phyloP scores from a whole-genome alignment of 2,888 invertebrate species.

The Dryadula phaetusa region DNA sequence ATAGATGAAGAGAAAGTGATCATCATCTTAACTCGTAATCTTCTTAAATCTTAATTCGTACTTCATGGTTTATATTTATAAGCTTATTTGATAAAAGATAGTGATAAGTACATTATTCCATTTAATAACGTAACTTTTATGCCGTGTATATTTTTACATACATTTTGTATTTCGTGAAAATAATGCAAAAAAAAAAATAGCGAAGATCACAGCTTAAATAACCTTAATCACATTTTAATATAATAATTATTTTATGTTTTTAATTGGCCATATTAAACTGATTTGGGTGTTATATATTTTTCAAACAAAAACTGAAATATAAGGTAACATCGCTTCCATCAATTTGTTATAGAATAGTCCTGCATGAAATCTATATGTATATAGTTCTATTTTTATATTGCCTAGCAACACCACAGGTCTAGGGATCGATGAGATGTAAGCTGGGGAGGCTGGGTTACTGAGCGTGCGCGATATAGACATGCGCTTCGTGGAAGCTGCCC shows the following conservation, averaged over 20 bases:
- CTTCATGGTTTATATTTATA: too few species aligned
- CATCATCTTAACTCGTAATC: too few species aligned
- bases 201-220: neutral
- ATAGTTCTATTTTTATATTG: conserved; percentile 10
- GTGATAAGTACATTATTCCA: too few species aligned
- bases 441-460: conserved; percentile 12
- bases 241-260: neutral
- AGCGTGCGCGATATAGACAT: conserved; percentile 20
- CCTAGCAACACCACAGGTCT: conserved; percentile 17
- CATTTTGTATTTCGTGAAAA: too few species aligned
- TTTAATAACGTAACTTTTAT: too few species aligned
- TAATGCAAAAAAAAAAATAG: too few species aligned
- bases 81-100: too few species aligned
- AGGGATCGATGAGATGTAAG: conserved; percentile 13
- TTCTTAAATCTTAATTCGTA: too few species aligned
- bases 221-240: neutral
- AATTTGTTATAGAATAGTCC: neutral
- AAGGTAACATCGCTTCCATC: neutral
- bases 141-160: too few species aligned
- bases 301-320: neutral
- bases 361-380: neutral
- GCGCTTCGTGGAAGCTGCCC: conserved; percentile 7
- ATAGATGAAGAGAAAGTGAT: too few species aligned
- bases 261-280: neutral
- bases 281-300: neutral